A percentile compares a stretch with the other conserved stretches of the same genome.
These are phyloP conservation scores for Cecidostiba fungosa DNA, from an alignment of 2,888 invertebrate genomes.

Conservation along the genomic window DNA sequence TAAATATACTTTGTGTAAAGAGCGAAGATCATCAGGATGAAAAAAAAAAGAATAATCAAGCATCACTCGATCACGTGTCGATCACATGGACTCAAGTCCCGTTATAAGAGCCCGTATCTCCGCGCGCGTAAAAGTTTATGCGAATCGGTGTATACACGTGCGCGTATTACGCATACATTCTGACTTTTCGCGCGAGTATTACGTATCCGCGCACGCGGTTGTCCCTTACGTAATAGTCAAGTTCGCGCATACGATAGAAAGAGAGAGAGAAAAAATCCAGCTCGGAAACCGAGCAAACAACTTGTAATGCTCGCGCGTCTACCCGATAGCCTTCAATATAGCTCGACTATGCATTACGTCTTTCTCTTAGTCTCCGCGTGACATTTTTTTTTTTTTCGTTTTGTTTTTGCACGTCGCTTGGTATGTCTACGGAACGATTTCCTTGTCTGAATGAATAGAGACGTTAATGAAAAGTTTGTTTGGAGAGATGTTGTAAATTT, in stretches of 20 bases:
- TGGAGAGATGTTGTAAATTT: neutral
- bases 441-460: neutral
- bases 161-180: neutral
- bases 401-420: neutral
- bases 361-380: neutral
- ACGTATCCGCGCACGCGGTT: conserved; percentile 25
- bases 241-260: neutral
- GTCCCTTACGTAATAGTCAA: conserved; percentile 5
- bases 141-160: neutral
- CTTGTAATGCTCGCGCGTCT: conserved; percentile 12
- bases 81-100: conserved; percentile 43
- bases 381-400: neutral
- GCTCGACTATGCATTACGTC: neutral
- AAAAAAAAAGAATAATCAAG: neutral
- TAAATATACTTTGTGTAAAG: neutral
- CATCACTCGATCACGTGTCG: conserved; percentile 43
- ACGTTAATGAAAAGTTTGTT: neutral
- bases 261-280: conserved; percentile 6
- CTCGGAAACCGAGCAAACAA: conserved; percentile 37
- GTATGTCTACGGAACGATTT: neutral
- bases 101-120: conserved; percentile 28
- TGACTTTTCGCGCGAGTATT: conserved; percentile 24
- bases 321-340: conserved; percentile 19
- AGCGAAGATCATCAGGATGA: neutral
- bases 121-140: neutral